Conservation (phyloP, 2,113 vertebrate genomes). For the Potamarius usumacintae region DNA sequence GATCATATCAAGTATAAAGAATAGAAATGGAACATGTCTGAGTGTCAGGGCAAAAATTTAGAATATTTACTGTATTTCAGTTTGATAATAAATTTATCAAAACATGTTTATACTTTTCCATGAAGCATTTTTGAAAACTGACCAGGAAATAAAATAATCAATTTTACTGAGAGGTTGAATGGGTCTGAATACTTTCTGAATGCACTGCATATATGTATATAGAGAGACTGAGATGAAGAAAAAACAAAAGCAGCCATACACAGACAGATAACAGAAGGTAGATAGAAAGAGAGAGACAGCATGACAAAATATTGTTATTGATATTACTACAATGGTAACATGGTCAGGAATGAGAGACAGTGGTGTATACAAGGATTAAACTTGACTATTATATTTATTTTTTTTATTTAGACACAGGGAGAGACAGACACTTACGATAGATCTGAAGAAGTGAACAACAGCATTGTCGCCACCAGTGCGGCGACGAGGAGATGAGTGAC, state of each 20-base stretch:
- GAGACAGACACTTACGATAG: conserved; percentile 81
- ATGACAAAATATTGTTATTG: not conserved
- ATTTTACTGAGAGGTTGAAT: not conserved
- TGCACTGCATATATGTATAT: not conserved
- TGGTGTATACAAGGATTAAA: not conserved
- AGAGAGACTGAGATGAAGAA: not conserved
- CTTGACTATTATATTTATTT: not conserved
- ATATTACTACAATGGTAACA: not conserved
- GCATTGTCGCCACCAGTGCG: conserved; percentile 86
- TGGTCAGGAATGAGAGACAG: not conserved
- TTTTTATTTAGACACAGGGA: not conserved
- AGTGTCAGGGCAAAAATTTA: not conserved
- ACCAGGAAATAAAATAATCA: not conserved
- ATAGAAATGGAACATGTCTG: too few species aligned
- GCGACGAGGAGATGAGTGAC: conserved; percentile 79
- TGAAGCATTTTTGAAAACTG: not conserved
- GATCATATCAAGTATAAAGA: not conserved
- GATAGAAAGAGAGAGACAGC: conserved; percentile 27
- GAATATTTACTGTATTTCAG: not conserved
- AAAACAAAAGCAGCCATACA: not conserved
- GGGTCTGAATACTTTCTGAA: not conserved
- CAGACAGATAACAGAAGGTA: not conserved
- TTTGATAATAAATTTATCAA: not conserved
- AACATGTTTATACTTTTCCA: not conserved
- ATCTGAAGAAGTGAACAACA: conserved; percentile 96